Base-by-base conservation (phyloP, 64 coral and sea anemone genomes). In the Exaiptasia diaphana region DNA sequence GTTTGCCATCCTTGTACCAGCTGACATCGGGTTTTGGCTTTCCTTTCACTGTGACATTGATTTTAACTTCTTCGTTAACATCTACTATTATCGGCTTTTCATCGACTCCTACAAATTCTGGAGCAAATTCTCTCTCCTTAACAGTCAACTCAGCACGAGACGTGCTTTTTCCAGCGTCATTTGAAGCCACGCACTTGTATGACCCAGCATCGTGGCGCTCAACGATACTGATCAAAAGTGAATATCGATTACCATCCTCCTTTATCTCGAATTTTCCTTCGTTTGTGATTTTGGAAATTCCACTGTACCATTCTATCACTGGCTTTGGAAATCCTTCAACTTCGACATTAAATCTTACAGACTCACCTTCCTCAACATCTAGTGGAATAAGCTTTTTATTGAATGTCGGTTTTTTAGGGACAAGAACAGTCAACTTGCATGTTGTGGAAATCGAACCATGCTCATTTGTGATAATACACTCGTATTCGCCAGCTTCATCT, bases 11-110 rank as follows among this genome's bases (percentile, higher is more conserved):
- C 62, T 93, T 99, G 79, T 99, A 99, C 95, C 95, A 99, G 12
- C 88, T 82, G 20, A 99, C 75, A 9, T 99, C 89, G 0, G 95
- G 95, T 72, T 99, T 88, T 8, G 95, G 95, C 15, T 56, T 99
- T 54, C 95, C 91, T 54, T 40, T 74, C 54, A 94, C 79, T 28
- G 41, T 85, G 46, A 85, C 86, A 20, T 85, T 78, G 4, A 94
- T 48, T 30, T 68, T 89, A 13, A 83, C 74, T 53, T 36, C 69
- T 73, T 73, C 23, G 20, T 73, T 73, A 3, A 73, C 14, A 45
- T 73, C 69, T 40, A 22, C 38, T 42, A 24, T 28, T 8, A 73
- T 68, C 55, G 84, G 41, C 46, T 87, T 77, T 33, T 94, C 79
- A 36, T 59, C 38, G 11, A 85, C 75, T 67, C 76, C 73, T 10